Conservation (phyloP, 2,797 vertebrate species). For the Lateolabrax maculatus region DNA sequence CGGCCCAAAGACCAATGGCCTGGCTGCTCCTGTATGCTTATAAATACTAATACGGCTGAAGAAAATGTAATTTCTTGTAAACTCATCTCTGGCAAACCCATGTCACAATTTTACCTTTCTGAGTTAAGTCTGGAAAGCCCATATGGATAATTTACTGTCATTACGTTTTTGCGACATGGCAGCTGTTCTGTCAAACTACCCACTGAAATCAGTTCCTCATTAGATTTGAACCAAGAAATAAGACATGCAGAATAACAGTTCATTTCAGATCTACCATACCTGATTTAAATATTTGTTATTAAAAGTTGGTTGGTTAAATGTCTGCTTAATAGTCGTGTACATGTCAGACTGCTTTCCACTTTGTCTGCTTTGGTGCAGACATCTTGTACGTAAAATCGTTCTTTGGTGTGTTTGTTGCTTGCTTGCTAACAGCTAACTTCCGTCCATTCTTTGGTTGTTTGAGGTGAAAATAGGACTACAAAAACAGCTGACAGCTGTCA, state of each 20-base stretch:
- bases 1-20: neutral
- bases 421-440: no score
- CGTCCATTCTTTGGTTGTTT: no score
- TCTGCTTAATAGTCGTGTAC: no score
- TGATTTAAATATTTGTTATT: neutral
- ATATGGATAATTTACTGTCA: no score
- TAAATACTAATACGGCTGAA: slow-evolving; percentile 12
- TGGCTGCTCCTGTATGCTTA: neutral
- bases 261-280: neutral
- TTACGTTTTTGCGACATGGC: no score
- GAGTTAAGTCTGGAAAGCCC: neutral
- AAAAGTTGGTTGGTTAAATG: no score
- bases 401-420: no score
- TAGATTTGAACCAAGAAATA: neutral
- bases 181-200: no score
- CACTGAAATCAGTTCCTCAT: neutral
- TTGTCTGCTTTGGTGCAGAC: neutral
- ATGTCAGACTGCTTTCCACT: no score
- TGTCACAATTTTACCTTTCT: neutral
- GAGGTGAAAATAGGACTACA: no score
- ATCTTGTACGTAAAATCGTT: neutral
- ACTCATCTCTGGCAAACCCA: neutral
- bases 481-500: neutral
- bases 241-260: neutral
- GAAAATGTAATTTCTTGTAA: slow-evolving; percentile 1